Evolutionary conservation across 2,797 vertebrate species (phyloP), one percentile per base, ranked within the genome.

Genomic region (Geotrypetes seraphini): DNA sequence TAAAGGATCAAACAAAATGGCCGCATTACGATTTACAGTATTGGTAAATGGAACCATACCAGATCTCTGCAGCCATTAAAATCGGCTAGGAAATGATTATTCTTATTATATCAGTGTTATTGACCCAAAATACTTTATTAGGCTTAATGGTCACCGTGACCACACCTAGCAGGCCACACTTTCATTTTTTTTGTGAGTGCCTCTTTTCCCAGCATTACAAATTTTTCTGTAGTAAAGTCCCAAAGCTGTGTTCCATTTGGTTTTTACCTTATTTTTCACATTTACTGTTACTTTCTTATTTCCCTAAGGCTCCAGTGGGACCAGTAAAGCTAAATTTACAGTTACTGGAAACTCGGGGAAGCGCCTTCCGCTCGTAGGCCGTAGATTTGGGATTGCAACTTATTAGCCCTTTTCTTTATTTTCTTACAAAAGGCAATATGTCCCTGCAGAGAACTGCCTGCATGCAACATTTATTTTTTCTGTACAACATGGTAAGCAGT

Each of bases 361-460:
- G 47, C 53, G 64, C 58, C 41, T 69, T 63, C 48, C 41, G 65
- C 60, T 77, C 61, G 71, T 45, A 57, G 57, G 65, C 57, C 55
- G 52, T 57, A 68, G 58, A 51, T 65, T 44, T 65, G 75, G 76
- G 73, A 77, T 79, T 73, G 56, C 57, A 75, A 66, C 50, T 73
- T 75, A 70, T 32, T 66, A 57, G 33, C 24, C 66, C 33, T 57
- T 58, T n/a, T n/a, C n/a, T n/a, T 29, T 53, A 56, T 57, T 50
- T 76, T 41, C 55, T 66, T 66, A 62, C 36, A 51, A 57, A 57
- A 74, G 51, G 30, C 26, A 40, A 63, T 20, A 27, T 46, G 55
- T 68, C 54, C 57, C 31, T 60, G 38, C 33, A 63, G 58, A 70
- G 28, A 50, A 34, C 13, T 7, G 20, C 28, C 52, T 47, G 30